Conservation (phyloP, 2,113 vertebrate species). For the Sapajus apella region DNA sequence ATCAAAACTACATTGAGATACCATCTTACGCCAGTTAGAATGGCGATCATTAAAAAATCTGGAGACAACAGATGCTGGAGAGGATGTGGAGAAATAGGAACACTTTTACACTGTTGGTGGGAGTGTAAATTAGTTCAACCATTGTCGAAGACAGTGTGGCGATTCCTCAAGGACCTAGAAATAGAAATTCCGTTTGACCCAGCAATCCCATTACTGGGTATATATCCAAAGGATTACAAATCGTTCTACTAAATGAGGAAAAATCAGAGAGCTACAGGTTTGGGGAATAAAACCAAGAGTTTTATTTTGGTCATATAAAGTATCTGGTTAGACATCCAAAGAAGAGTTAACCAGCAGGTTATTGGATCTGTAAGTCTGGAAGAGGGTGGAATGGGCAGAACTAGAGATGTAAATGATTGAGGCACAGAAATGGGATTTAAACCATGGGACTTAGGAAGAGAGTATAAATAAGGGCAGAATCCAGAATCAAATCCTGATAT, state of each 20-base stretch:
- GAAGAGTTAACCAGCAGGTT: not conserved
- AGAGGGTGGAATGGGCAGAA: not conserved
- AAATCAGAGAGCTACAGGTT: not conserved
- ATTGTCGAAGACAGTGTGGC: no score
- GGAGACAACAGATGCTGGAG: no score
- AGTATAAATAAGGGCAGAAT: not conserved
- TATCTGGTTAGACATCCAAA: not conserved
- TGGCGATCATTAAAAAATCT: no score
- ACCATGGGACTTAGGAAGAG: not conserved
- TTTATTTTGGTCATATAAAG: not conserved
- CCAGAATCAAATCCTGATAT: not conserved
- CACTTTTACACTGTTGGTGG: no score
- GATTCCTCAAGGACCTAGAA: no score
- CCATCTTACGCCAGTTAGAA: no score
- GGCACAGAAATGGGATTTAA: not conserved
- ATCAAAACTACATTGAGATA: no score
- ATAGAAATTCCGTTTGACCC: no score
- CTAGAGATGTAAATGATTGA: not conserved
- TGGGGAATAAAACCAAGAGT: not conserved
- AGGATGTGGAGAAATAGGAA: no score
- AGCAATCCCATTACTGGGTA: no score
- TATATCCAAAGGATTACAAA: no score
- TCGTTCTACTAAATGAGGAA: not conserved
- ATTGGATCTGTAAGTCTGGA: not conserved
- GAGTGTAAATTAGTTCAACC: no score